Percentiles rank a stretch among this genome's conserved stretches.
These are phyloP conservation scores for Bagarius yarrelli DNA, from an alignment of 2,113 vertebrate genomes.

Conservation along the genomic window DNA sequence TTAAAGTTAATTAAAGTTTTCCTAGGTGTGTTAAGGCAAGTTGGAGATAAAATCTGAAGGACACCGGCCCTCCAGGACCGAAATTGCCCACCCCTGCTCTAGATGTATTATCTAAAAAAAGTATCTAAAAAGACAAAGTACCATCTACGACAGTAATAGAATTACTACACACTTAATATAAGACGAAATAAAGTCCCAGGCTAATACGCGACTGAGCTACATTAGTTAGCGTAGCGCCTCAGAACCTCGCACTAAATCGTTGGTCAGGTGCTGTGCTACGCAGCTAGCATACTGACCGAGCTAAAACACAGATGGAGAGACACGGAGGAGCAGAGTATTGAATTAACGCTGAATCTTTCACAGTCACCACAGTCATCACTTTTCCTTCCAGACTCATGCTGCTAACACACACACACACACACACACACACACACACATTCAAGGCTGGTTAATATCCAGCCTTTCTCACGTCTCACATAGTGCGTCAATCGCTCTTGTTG, in stretches of 20 bases:
- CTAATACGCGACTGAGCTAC: not conserved
- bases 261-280: slow-evolving; percentile 19
- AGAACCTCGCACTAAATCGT: not conserved
- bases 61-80: too few relatives aligned
- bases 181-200: too few relatives aligned
- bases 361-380: slow-evolving; percentile 21
- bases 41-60: too few relatives aligned
- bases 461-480: slow-evolving; percentile 3
- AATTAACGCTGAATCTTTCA: slow-evolving; percentile 19
- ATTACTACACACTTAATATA: too few relatives aligned
- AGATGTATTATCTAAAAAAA: too few relatives aligned
- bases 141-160: too few relatives aligned
- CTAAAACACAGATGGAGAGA: slow-evolving; percentile 12
- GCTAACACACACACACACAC: slow-evolving; percentile 27
- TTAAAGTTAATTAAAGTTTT: too few relatives aligned
- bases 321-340: slow-evolving; percentile 10
- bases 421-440: slow-evolving; percentile 18
- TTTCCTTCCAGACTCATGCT: slow-evolving; percentile 20
- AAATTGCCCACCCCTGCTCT: too few relatives aligned
- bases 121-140: too few relatives aligned
- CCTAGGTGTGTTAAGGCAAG: too few relatives aligned
- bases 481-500: slow-evolving; percentile 38
- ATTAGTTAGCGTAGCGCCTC: slow-evolving; percentile 15
- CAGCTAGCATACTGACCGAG: slow-evolving; percentile 13
- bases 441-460: slow-evolving; percentile 1